Conservation (phyloP, 2,797 vertebrate species). For the Meda fulgida region DNA sequence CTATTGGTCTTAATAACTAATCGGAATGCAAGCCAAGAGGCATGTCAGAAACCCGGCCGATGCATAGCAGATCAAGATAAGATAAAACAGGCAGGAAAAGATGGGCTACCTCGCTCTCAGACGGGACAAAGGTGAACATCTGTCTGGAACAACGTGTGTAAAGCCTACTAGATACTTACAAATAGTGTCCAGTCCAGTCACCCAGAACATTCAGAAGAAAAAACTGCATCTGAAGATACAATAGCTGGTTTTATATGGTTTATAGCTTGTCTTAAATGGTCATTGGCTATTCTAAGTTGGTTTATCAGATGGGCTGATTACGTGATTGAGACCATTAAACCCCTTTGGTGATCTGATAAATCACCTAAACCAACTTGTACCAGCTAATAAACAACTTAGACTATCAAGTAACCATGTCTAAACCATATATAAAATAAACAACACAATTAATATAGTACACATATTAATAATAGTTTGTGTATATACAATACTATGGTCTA, state of each 20-base stretch:
- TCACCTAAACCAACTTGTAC: background rate
- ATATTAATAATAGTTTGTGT: background rate
- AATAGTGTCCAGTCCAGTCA: background rate
- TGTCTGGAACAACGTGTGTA: conserved; percentile 30
- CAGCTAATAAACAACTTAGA: background rate
- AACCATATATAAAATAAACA: background rate
- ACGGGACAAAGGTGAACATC: background rate
- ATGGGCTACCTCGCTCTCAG: conserved; percentile 23
- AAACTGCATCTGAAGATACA: background rate
- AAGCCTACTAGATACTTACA: background rate
- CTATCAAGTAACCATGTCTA: background rate
- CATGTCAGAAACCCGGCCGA: conserved; percentile 13
- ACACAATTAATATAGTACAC: background rate
- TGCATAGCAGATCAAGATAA: conserved; percentile 27
- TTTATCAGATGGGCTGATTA: background rate
- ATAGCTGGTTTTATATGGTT: background rate
- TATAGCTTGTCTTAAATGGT: background rate
- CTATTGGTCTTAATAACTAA: conserved; percentile 37
- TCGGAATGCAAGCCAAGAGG: conserved; percentile 35
- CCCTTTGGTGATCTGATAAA: background rate
- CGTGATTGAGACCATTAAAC: background rate
- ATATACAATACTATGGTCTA: background rate
- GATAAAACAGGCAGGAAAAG: conserved; percentile 15
- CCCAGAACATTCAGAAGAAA: background rate
- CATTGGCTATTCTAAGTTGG: background rate